A percentile compares a stretch with the other conserved stretches of the same genome.
Conservation (phyloP, 2,113 vertebrate genomes). For the Nanorana parkeri region DNA sequence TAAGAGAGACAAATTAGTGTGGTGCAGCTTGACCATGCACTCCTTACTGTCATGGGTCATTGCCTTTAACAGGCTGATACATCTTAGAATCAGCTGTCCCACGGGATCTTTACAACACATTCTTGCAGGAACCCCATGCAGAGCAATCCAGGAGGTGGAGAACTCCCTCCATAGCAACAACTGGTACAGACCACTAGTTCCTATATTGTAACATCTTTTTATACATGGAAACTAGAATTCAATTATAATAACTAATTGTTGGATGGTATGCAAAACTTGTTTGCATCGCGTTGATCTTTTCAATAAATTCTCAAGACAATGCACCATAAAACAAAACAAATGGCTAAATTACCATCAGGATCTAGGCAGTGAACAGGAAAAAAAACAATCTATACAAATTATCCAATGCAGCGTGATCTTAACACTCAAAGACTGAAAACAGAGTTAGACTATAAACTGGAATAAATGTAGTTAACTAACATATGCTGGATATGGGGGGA, state of each 20-base stretch:
- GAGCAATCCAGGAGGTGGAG: constrained; percentile 47
- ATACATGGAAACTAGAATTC: neutral
- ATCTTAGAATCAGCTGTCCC: constrained; percentile 13
- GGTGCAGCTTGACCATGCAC: constrained; percentile 4
- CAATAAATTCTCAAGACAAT: too few species aligned
- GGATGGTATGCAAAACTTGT: too few species aligned
- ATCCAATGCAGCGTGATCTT: too few species aligned
- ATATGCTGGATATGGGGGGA: too few species aligned
- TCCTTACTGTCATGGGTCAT: constrained; percentile 23
- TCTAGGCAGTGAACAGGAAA: too few species aligned
- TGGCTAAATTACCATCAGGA: too few species aligned
- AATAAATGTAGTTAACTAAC: too few species aligned
- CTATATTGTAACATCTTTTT: neutral
- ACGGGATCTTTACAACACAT: constrained; percentile 27
- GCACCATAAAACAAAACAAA: too few species aligned
- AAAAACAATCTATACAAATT: too few species aligned
- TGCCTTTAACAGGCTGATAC: constrained; percentile 33
- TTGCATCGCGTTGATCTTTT: too few species aligned
- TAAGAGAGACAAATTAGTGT: neutral
- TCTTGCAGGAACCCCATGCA: constrained; percentile 39
- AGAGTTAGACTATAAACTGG: too few species aligned
- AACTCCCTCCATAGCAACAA: constrained; percentile 20
- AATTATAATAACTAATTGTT: neutral
- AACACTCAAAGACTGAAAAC: too few species aligned
- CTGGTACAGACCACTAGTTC: constrained; percentile 24